Base-by-base conservation (phyloP, 2,797 vertebrate genomes). In the Trachops cirrhosus region DNA sequence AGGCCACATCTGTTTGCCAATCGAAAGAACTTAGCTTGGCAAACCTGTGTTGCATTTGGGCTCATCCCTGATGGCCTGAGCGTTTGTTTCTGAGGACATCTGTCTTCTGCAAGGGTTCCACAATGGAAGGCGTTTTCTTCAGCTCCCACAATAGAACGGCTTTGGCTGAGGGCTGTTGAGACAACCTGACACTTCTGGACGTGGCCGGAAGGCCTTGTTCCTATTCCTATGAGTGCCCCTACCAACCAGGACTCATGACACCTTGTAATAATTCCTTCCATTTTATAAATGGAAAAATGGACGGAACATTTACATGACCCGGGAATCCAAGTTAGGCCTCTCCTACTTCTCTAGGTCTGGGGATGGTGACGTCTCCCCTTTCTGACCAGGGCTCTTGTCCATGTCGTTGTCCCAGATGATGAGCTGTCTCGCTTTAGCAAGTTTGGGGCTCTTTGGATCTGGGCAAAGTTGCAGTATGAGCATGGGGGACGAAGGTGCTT, bases 61-160 rank as follows among this genome's bases (percentile, higher is more conserved):
- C 50, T 91, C 22, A 0, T 94, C 93, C 64, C 79, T 74, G 67
- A 86, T 52, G 87, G 92, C 37, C 39, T 6, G 46, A 54, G 62
- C 24, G 9, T 84, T 86, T 67, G 70, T 93, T 92, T 97, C 89
- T 24, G 10, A 92, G 91, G 93, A 93, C 75, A 67, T 80, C 80
- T 96, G 71, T 94, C 79, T 54, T 94, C 39, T 16, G 22, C 67
- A 77, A 50, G 73, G 82, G 44, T 92, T 87, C 94, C 68, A 92
- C 54, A 73, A 62, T 64, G 85, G 71, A 89, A 93, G 93, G 87
- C 26, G 26, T 95, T 96, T 93, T 88, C 89, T 89, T 92, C 70
- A 54, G 50, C 78, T 54, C 22, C 70, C 82, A 37, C 57, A 79
- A 62, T 24, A 87, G 83, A 80, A 82, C 32, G 62, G 52, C 90